These are phyloP conservation scores for Luffia ferchaultella DNA, from an alignment of 2,888 invertebrate species.

Conservation along the genomic window DNA sequence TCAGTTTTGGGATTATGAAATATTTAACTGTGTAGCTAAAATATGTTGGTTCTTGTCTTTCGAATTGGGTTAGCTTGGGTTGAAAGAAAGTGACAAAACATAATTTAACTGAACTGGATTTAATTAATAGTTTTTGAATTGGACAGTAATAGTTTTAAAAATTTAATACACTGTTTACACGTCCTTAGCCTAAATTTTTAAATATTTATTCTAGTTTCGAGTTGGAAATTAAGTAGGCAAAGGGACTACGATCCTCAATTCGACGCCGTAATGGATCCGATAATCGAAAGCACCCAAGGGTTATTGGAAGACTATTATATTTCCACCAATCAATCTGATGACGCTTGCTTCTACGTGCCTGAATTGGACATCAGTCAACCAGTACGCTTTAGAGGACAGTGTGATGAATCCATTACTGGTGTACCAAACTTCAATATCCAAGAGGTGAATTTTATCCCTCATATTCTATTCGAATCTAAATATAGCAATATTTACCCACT, in stretches of 20 bases:
- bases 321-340: conserved; percentile 34
- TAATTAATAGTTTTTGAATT: too few relatives aligned
- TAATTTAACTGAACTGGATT: too few relatives aligned
- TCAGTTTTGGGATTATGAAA: too few relatives aligned
- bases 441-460: conserved; percentile 23
- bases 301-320: conserved; percentile 32
- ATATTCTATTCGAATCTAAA: neutral
- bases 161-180: too few relatives aligned
- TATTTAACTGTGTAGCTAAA: too few relatives aligned
- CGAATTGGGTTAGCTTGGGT: too few relatives aligned
- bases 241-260: conserved; percentile 23
- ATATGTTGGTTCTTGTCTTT: too few relatives aligned
- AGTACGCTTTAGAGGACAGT: conserved; percentile 39
- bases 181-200: too few relatives aligned
- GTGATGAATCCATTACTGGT: conserved; percentile 25
- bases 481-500: neutral
- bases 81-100: too few relatives aligned
- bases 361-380: conserved; percentile 23
- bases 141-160: too few relatives aligned
- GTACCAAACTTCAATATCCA: conserved; percentile 29
- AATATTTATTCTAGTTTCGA: conserved; percentile 33
- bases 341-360: conserved; percentile 45
- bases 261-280: conserved; percentile 21
- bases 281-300: conserved; percentile 33
- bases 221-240: conserved; percentile 44